Evolutionary conservation across 2,888 invertebrate species (phyloP), one percentile per base, ranked within the genome.

Genomic region (Euproctis similis): DNA sequence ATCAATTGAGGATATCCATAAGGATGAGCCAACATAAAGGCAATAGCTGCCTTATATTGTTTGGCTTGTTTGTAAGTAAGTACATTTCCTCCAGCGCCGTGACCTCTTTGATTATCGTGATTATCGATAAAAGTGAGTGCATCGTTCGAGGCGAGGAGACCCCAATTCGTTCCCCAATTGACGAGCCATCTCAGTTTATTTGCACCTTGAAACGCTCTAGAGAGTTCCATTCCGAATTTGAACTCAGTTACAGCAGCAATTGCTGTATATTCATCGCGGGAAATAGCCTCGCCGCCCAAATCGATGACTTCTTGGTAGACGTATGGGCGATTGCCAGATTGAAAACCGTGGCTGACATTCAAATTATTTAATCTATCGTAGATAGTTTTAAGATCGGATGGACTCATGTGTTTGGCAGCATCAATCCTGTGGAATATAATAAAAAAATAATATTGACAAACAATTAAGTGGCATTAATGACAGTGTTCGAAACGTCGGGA

Each of bases 51-150:
- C 71, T 90, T 94, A 71, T 94, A 94, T 20, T 81, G 77, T 47
- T 82, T 89, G 0, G 91, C 19, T 1, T 75, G 64, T 55, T 92
- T 92, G 68, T 92, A 88, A 2, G 90, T 93, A 3, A 94, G 76
- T 24, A 92, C 87, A 26, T 69, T 56, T 4, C 77, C 85, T 24
- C 87, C 87, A 25, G 87, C 89, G 26, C 90, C 90, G 40, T 90
- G 89, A 3, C 91, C 92, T 52, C 96, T 86, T 65, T 96, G 95
- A 58, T 93, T 95, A 65, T 97, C 97, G 57, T 97, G 96, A 71
- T 97, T 97, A 59, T 96, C 96, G 28, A 96, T 88, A 59, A 96
- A 95, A 9, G 91, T 89, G 0, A 95, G 56, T 2, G 93, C 87
- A 37, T 88, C 86, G 0, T 56, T 60, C 0, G 86, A 86, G 11